A percentile compares a stretch with the other conserved stretches of the same genome.
Conservation (phyloP, 2,888 invertebrate genomes). For the Pantelozetes paolii region DNA sequence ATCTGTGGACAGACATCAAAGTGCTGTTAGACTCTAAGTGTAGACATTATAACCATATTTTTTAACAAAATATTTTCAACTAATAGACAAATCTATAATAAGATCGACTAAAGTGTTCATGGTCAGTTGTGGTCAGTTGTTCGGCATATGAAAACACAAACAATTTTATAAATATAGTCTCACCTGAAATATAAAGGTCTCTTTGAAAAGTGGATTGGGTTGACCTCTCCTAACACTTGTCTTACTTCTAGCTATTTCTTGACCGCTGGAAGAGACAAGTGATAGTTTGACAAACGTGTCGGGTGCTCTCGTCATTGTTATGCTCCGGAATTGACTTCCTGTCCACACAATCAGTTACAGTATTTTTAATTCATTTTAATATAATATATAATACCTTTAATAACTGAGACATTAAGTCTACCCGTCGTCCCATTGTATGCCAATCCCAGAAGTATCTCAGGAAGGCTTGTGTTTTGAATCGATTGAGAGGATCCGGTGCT, state of each 20-base stretch:
- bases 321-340: slow-evolving; percentile 42
- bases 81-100: too few species aligned
- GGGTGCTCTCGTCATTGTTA: slow-evolving; percentile 68
- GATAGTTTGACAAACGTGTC: slow-evolving; percentile 92
- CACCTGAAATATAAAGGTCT: slow-evolving; percentile 92
- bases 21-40: too few species aligned
- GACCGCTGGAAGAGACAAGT: slow-evolving; percentile 83
- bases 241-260: slow-evolving; percentile 87
- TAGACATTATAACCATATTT: too few species aligned
- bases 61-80: too few species aligned
- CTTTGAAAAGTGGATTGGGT: slow-evolving; percentile 91
- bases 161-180: too few species aligned
- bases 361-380: not conserved
- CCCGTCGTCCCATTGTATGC: slow-evolving; percentile 92
- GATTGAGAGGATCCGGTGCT: slow-evolving; percentile 91
- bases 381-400: slow-evolving; percentile 69
- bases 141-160: too few species aligned
- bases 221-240: slow-evolving; percentile 85
- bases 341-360: not conserved
- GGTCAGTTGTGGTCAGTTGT: too few species aligned
- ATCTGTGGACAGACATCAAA: slow-evolving; percentile 60
- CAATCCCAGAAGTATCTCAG: slow-evolving; percentile 79
- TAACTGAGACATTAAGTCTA: slow-evolving; percentile 82
- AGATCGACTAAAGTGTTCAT: too few species aligned
- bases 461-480: slow-evolving; percentile 72